Percentiles rank a stretch among this genome's conserved stretches.
phyloP scores from a whole-genome alignment of 2,797 vertebrate species.

The Pseudochromis fuscus region DNA sequence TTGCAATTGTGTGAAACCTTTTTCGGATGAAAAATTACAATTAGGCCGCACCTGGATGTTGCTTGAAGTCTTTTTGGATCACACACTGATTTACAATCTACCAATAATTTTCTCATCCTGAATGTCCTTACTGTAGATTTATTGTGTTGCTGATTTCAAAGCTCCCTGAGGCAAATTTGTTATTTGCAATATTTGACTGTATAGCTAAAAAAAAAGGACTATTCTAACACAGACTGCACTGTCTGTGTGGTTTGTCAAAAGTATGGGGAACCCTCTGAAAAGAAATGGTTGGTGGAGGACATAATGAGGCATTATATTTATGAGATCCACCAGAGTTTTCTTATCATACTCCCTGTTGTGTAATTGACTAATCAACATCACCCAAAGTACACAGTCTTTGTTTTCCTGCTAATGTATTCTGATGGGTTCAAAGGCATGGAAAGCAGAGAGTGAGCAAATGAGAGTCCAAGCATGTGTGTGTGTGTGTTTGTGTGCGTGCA shows the following conservation, averaged over 20 bases:
- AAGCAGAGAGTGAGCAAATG: constrained; percentile 59
- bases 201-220: background rate
- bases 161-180: background rate
- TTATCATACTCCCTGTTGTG: constrained; percentile 70
- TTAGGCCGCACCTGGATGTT: background rate
- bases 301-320: constrained; percentile 69
- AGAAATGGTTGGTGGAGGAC: constrained; percentile 40
- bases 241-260: constrained; percentile 23
- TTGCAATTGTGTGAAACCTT: constrained; percentile 18
- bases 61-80: background rate
- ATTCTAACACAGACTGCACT: background rate
- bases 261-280: constrained; percentile 34
- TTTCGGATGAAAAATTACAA: constrained; percentile 14
- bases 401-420: constrained; percentile 74
- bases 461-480: constrained; percentile 33
- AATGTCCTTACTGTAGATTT: background rate
- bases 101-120: background rate
- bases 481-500: constrained; percentile 16
- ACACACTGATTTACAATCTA: too few species aligned
- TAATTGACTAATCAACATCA: constrained; percentile 79
- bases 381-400: constrained; percentile 73
- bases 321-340: constrained; percentile 64
- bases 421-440: constrained; percentile 78
- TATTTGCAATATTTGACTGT: background rate
- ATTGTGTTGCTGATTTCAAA: background rate